Percentiles rank a stretch among this genome's conserved stretches.
phyloP scores from a whole-genome alignment of 1,140 invertebrate species.

The Cotesia chilonis region DNA sequence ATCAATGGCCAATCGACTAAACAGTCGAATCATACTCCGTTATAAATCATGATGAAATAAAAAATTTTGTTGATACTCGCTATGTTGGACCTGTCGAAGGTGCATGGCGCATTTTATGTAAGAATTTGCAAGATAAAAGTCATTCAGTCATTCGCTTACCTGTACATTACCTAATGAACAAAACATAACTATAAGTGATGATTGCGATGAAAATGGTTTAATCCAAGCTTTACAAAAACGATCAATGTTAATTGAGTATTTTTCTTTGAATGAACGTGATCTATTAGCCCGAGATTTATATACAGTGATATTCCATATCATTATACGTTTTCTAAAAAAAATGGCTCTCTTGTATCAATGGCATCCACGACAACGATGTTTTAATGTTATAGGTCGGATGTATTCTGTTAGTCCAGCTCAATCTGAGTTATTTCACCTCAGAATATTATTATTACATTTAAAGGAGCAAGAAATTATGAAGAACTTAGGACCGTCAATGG shows the following conservation, averaged over 20 bases:
- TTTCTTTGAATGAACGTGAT: background rate
- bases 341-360: background rate
- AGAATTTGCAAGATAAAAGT: conserved; percentile 8
- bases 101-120: background rate
- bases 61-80: conserved; percentile 3
- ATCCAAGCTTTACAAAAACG: background rate
- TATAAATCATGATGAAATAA: conserved; percentile 22
- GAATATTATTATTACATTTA: too few relatives aligned
- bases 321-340: background rate
- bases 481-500: conserved; percentile 33
- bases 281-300: background rate
- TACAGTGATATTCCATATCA: background rate
- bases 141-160: conserved; percentile 12
- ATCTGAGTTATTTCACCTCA: too few relatives aligned
- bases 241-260: background rate
- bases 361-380: conserved; percentile 12
- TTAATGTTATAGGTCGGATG: conserved; percentile 35
- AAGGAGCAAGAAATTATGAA: conserved; percentile 34
- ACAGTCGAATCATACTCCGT: background rate
- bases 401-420: conserved; percentile 31
- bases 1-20: background rate
- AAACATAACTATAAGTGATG: conserved; percentile 6
- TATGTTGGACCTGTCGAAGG: conserved; percentile 17
- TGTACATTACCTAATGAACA: conserved; percentile 15
- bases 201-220: background rate